These are phyloP conservation scores for Ophraella communa DNA, from an alignment of 2,888 invertebrate species.

Conservation along the genomic window DNA sequence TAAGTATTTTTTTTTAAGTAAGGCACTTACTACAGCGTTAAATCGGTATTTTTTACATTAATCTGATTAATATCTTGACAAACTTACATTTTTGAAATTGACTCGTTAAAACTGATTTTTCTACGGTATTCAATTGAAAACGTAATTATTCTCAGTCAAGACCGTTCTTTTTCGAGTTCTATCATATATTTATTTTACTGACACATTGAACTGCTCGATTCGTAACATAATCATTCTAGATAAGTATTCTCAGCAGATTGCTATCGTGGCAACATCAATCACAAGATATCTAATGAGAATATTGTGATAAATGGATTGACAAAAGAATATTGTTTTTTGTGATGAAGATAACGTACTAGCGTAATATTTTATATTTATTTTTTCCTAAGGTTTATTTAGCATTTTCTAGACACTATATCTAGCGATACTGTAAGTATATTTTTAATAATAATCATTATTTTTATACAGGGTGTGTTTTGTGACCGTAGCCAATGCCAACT, in stretches of 20 bases:
- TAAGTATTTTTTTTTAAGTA: too few relatives aligned
- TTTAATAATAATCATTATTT: too few relatives aligned
- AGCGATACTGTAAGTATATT: too few relatives aligned
- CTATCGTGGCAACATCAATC: conserved; percentile 2
- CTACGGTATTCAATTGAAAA: not conserved
- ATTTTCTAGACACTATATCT: too few relatives aligned
- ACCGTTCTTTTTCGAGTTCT: not conserved
- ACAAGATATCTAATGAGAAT: conserved; percentile 1
- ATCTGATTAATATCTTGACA: too few relatives aligned
- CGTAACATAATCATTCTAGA: conserved; percentile 1
- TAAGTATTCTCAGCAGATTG: conserved; percentile 1
- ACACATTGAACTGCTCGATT: not conserved
- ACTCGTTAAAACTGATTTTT: not conserved
- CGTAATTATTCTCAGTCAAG: not conserved
- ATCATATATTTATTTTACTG: conserved; percentile 2
- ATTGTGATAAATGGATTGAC: conserved; percentile 1
- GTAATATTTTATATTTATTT: too few relatives aligned
- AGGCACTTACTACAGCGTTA: too few relatives aligned
- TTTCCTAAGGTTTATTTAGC: too few relatives aligned
- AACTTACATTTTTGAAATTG: not conserved
- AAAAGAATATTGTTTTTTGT: not conserved
- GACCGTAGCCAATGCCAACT: too few relatives aligned
- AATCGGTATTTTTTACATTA: too few relatives aligned
- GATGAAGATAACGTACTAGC: too few relatives aligned
- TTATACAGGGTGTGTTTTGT: too few relatives aligned